Evolutionary conservation across 2,797 vertebrate species (phyloP).

Genomic region (Tenualosa ilisha): DNA sequence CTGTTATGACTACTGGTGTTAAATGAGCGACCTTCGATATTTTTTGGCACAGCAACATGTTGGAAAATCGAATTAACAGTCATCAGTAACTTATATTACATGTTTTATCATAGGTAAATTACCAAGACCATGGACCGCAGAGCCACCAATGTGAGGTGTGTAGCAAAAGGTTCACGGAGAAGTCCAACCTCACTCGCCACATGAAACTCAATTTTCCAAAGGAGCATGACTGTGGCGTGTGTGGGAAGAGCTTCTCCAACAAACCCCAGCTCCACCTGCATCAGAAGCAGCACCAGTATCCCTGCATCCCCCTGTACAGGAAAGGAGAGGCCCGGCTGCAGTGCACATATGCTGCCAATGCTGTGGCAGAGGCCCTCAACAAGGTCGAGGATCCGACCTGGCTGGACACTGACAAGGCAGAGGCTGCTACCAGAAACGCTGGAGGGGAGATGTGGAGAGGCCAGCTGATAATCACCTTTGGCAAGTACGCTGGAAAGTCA

Average conservation of each 20-base stretch:
- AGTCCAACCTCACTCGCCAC: neutral
- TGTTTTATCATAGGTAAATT: no score
- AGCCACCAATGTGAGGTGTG: neutral
- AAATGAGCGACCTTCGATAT: no score
- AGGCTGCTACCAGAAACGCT: neutral
- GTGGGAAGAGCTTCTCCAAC: neutral
- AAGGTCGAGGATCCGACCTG: neutral
- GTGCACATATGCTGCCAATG: neutral
- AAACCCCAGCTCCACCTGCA: neutral
- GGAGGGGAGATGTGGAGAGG: neutral
- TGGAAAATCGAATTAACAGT: no score
- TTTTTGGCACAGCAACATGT: no score
- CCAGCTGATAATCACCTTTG: neutral
- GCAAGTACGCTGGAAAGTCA: neutral
- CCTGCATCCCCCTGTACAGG: neutral
- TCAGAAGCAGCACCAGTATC: neutral
- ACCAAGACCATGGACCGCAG: no score
- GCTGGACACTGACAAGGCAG: neutral
- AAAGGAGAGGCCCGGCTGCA: neutral
- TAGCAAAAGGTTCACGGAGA: neutral
- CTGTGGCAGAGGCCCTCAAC: neutral
- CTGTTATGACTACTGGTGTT: no score
- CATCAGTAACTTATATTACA: no score
- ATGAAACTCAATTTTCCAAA: neutral
- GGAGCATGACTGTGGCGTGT: neutral